These are phyloP conservation scores for Tholera decimalis DNA, from an alignment of 2,888 invertebrate species.

Conservation along the genomic window DNA sequence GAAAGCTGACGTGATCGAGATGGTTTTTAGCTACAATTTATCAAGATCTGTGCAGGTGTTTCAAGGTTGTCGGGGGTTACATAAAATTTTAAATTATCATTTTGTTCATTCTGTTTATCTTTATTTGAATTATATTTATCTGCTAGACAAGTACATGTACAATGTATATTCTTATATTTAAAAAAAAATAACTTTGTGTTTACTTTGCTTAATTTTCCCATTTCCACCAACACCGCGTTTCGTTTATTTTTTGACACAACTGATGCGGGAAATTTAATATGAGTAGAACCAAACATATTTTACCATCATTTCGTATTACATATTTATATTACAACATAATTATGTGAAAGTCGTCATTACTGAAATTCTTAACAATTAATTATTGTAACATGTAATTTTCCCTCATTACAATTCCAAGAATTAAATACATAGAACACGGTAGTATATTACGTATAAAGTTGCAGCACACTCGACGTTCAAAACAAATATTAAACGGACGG, in stretches of 20 bases:
- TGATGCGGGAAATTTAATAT: background rate
- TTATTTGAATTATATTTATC: no score
- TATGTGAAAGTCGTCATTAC: constrained; percentile 6
- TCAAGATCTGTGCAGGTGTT: no score
- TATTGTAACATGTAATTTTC: constrained; percentile 16
- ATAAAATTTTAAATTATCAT: no score
- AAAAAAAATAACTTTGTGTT: constrained; percentile 3
- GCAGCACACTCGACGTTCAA: constrained; percentile 62
- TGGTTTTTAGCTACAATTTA: no score
- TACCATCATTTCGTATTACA: constrained; percentile 3
- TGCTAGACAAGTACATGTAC: no score
- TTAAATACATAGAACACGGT: constrained; percentile 28
- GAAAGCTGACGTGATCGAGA: no score
- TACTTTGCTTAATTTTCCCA: background rate
- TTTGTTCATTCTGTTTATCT: no score
- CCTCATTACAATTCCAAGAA: constrained; percentile 45
- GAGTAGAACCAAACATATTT: background rate
- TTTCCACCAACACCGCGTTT: background rate
- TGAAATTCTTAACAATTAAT: constrained; percentile 28
- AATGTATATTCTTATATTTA: background rate
- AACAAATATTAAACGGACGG: constrained; percentile 72
- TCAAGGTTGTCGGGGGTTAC: no score
- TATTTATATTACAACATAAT: constrained; percentile 30
- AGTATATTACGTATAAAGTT: constrained; percentile 61
- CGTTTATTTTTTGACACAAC: background rate